Percentiles rank a stretch among this genome's conserved stretches.
These are phyloP conservation scores for Macrotrachela quadricornifera DNA, from an alignment of 1,140 invertebrate genomes.

Conservation along the genomic window DNA sequence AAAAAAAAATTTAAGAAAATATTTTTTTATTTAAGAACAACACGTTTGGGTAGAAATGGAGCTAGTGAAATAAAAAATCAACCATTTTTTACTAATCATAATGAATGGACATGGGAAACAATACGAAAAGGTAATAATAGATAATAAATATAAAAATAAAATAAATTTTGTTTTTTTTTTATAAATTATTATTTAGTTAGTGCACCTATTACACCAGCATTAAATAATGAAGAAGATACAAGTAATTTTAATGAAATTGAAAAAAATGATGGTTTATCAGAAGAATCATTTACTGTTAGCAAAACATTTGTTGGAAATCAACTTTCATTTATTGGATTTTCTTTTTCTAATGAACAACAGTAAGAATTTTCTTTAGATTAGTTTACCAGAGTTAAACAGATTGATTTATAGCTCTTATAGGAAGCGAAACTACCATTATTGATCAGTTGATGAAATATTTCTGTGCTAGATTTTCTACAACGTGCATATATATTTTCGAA, in stretches of 20 bases:
- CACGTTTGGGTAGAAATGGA: constrained; percentile 70
- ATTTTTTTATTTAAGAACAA: constrained; percentile 35
- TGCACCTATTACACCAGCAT: constrained; percentile 83
- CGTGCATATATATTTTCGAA: too few relatives aligned
- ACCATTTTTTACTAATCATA: constrained; percentile 80
- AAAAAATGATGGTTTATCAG: constrained; percentile 62
- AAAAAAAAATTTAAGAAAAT: background rate
- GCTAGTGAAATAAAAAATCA: constrained; percentile 84
- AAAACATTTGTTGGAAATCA: constrained; percentile 96
- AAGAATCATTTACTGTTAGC: constrained; percentile 57
- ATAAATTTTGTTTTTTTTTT: background rate
- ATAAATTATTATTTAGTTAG: constrained; percentile 30
- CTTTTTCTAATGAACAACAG: constrained; percentile 56
- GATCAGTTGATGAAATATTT: too few relatives aligned
- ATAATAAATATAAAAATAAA: background rate
- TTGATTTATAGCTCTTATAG: too few relatives aligned
- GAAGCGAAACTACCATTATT: too few relatives aligned
- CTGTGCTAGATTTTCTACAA: too few relatives aligned
- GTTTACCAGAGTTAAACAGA: too few relatives aligned
- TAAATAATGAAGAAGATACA: constrained; percentile 84
- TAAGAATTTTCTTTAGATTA: too few relatives aligned
- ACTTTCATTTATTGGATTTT: constrained; percentile 93
- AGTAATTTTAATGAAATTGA: constrained; percentile 95
- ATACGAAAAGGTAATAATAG: constrained; percentile 42
- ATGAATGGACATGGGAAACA: constrained; percentile 81